phyloP scores from a whole-genome alignment of 2,888 invertebrate genomes.

The Anagyrus pseudococci region DNA sequence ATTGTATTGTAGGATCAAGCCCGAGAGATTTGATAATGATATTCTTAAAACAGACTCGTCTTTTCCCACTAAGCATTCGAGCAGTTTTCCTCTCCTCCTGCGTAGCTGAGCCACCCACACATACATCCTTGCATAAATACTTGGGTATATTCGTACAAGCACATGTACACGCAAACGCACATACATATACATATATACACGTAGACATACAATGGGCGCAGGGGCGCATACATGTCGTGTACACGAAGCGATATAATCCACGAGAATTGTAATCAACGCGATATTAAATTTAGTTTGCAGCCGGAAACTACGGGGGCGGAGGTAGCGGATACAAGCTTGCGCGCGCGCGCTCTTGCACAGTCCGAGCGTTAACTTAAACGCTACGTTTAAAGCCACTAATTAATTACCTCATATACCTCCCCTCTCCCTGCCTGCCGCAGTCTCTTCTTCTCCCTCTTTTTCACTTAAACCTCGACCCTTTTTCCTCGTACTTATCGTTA shows the following conservation, averaged over 20 bases:
- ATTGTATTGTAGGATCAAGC: too few relatives aligned
- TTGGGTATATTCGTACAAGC: neutral
- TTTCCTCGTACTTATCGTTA: conserved; percentile 36
- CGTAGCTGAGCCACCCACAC: too few relatives aligned
- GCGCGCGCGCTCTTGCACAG: conserved; percentile 36
- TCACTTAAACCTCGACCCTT: neutral
- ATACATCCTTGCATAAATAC: too few relatives aligned
- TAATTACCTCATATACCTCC: conserved; percentile 47
- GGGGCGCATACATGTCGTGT: neutral
- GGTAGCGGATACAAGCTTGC: conserved; percentile 8
- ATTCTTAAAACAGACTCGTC: too few relatives aligned
- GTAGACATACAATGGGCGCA: too few relatives aligned
- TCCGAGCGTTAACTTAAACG: conserved; percentile 52
- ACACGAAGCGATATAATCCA: conserved; percentile 40
- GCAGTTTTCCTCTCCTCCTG: too few relatives aligned
- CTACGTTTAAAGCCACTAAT: conserved; percentile 52
- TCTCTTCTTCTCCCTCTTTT: conserved; percentile 6
- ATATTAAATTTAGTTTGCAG: conserved; percentile 57
- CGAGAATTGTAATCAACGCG: conserved; percentile 53
- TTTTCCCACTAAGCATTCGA: too few relatives aligned
- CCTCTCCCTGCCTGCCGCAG: conserved; percentile 1
- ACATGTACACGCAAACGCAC: neutral
- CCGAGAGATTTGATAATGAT: too few relatives aligned
- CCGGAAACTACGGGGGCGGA: conserved; percentile 27
- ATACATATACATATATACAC: too few relatives aligned